Evolutionary conservation across 2,113 vertebrate species (phyloP), one percentile per base, ranked within the genome.

Genomic region (Gadus chalcogrammus): DNA sequence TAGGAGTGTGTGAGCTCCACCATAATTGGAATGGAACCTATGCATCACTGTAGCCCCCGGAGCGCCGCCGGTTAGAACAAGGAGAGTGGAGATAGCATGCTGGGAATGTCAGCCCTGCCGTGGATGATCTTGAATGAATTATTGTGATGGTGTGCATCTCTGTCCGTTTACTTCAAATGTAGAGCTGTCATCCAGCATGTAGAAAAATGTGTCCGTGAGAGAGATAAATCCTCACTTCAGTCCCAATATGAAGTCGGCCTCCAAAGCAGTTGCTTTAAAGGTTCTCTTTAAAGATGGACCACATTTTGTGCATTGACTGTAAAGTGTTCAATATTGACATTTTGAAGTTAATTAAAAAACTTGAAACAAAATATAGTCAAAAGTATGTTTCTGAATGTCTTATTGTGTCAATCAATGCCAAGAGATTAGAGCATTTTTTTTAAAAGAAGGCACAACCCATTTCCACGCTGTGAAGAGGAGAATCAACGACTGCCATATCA

Each of bases 401-500:
- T 53, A 22, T 67, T 58, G 70, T 83, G 88, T 88, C 88, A 89
- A 82, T 88, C 86, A 89, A 81, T 85, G 77, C 67, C 59, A 71
- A 70, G 74, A n/a, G 22, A 80, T 79, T 81, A 79, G 78, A 79
- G 77, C 71, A 58, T 42, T 83, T 86, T 20, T 20, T 86, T 82
- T 83, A 82, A 55, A 58, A 58, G 56, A 75, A 70, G 72, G 53
- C 77, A 69, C 82, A 84, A 86, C 82, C 85, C 75, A 73, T 76
- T 70, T 86, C 78, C 82, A 82, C 67, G 65, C 77, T 15, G 74
- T 70, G 68, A 65, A 74, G 64, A 69, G 72, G 81, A 84, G 80
- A 90, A 87, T 81, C 86, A 89, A 85, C 72, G 82, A 69, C 69
- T 75, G 77, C 74, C 67, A 74, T 80, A 84, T 82, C 80, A 82